Evolutionary conservation across 2,888 invertebrate species (phyloP), one percentile per base, ranked within the genome.

Genomic region (Dryocosmus kuriphilus): DNA sequence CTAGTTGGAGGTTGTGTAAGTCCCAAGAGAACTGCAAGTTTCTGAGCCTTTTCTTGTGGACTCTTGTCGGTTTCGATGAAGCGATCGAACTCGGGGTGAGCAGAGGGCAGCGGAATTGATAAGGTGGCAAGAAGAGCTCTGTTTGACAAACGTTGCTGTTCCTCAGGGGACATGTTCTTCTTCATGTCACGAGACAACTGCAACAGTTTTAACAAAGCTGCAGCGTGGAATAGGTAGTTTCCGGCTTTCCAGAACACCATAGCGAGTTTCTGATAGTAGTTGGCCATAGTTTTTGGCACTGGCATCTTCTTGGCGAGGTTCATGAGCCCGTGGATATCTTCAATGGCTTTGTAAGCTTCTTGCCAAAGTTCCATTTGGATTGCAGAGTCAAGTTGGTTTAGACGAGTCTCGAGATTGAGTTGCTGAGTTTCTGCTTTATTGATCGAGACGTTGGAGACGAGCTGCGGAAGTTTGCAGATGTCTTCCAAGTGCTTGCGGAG

Each of bases 301-400:
- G 98, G 98, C 2, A 96, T 96, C 92, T 99, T 99, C 92, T 99
- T 99, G 0, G 99, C 98, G 92, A 99, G 94, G 88, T 96, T 97
- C 97, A 99, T 99, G 79, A 99, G 93, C 79, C 97, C 97, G 65
- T 88, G 86, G 86, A 99, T 98, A 91, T 99, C 99, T 91, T 99
- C 99, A 76, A 99, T 98, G 0, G 99, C 99, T 93, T 98, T 98
- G 92, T 98, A 99, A 0, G 98, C 98, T 94, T 99, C 98, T 94
- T 98, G 98, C 99, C 99, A 99, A 79, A 99, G 92, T 90, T 99
- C 99, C 99, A 99, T 99, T 90, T 98, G 97, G 85, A 99, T 99
- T 51, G 99, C 99, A 82, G 97, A 97, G 89, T 99, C 99, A 63
- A 99, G 93, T 89, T 99, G 98, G 89, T 96, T 97, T 73, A 99